These are phyloP conservation scores for Eulemur macaco DNA, from an alignment of 2,113 vertebrate species.

Conservation along the genomic window DNA sequence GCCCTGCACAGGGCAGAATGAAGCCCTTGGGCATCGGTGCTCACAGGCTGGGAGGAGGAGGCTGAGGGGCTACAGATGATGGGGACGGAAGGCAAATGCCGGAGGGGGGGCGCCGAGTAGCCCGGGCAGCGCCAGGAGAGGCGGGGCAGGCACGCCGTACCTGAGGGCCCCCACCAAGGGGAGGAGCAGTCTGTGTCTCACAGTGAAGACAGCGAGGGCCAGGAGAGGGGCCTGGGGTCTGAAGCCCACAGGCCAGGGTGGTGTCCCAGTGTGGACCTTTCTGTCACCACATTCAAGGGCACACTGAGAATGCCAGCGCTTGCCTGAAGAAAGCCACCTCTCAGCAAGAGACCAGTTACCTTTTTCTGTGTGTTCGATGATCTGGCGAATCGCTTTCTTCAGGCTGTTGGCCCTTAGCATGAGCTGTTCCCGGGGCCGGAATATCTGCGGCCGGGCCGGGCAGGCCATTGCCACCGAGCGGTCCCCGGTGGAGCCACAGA, in stretches of 20 bases:
- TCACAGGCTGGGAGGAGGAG: neutral
- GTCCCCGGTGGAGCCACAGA: conserved; percentile 74
- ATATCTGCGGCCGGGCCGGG: conserved; percentile 89
- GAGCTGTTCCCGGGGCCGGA: conserved; percentile 95
- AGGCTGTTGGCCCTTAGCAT: conserved; percentile 98
- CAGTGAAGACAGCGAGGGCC: neutral
- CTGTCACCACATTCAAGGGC: neutral
- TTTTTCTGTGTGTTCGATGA: conserved; percentile 98
- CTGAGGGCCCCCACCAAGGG: neutral
- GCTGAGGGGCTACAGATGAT: neutral
- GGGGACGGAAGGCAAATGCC: neutral
- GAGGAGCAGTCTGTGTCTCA: neutral
- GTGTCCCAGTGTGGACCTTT: fast-evolving
- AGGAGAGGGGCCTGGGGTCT: neutral
- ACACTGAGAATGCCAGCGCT: fast-evolving
- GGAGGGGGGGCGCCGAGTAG: too few relatives aligned
- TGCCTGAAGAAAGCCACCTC: neutral
- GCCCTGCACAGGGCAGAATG: neutral
- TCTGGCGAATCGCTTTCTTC: conserved; percentile 98
- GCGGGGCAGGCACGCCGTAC: neutral
- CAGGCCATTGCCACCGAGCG: conserved; percentile 76
- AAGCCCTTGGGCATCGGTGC: neutral
- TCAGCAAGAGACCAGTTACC: conserved; percentile 79
- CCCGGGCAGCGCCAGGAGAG: neutral
- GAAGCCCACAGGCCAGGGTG: neutral